phyloP scores from a whole-genome alignment of 2,888 invertebrate species.

The Tetranychus piercei region DNA sequence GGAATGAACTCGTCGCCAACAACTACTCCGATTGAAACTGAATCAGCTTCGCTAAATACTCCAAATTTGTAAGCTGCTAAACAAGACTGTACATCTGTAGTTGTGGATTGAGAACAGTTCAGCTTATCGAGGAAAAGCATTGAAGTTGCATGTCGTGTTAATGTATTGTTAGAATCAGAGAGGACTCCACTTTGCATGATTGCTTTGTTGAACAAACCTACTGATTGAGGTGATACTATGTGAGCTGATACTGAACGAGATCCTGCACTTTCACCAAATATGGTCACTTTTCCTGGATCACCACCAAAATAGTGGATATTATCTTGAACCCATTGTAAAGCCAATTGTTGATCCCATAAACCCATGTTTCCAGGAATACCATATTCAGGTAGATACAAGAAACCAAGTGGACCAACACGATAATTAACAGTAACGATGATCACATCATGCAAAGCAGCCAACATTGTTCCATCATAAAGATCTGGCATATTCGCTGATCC shows the following conservation, averaged over 20 bases:
- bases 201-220: background rate
- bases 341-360: background rate
- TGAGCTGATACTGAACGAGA: background rate
- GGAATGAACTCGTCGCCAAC: background rate
- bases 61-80: background rate
- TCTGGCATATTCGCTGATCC: background rate
- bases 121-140: background rate
- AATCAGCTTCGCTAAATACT: background rate
- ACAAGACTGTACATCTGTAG: background rate
- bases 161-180: background rate
- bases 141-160: background rate
- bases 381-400: background rate
- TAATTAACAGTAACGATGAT: background rate
- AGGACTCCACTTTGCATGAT: background rate
- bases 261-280: constrained; percentile 6
- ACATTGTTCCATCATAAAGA: background rate
- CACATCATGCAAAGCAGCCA: background rate
- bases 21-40: background rate
- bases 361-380: constrained; percentile 5
- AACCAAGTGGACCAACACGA: constrained; percentile 1
- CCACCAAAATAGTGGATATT: background rate
- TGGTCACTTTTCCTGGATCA: background rate
- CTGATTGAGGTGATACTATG: background rate
- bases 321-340: background rate
- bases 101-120: background rate